Evolutionary conservation across 2,888 invertebrate genomes (phyloP).

Genomic region (Apocheima hispidaria): DNA sequence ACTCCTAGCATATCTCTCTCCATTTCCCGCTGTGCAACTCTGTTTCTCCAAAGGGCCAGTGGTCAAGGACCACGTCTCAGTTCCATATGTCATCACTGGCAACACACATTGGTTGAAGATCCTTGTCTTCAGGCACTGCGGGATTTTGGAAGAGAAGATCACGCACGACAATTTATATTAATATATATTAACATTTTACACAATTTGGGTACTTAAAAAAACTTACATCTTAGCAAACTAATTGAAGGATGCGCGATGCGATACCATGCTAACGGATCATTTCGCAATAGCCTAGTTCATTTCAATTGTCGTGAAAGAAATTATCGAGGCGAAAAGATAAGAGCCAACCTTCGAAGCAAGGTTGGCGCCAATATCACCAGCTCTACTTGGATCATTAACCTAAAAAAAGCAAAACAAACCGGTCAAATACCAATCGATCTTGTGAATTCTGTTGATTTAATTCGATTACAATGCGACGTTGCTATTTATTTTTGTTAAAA

Average conservation of each 20-base stretch:
- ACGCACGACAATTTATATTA: too few species aligned
- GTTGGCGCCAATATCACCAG: conserved; percentile 53
- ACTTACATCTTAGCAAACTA: background rate
- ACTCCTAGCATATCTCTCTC: too few species aligned
- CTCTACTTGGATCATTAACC: conserved; percentile 53
- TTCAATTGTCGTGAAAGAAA: conserved; percentile 45
- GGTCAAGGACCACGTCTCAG: too few species aligned
- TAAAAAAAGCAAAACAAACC: conserved; percentile 50
- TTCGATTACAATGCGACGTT: conserved; percentile 1
- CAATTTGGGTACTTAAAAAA: background rate
- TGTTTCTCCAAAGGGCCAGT: too few species aligned
- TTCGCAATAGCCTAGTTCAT: conserved; percentile 49
- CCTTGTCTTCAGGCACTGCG: too few species aligned
- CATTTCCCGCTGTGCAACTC: too few species aligned
- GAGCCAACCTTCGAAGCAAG: conserved; percentile 55
- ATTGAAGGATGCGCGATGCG: conserved; percentile 1
- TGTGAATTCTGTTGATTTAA: conserved; percentile 21
- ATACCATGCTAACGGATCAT: conserved; percentile 38
- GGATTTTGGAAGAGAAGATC: too few species aligned
- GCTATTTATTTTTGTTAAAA: background rate
- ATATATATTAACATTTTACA: too few species aligned
- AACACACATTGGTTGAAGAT: too few species aligned
- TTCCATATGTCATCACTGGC: too few species aligned
- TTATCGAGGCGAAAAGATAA: conserved; percentile 53
- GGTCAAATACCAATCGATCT: conserved; percentile 43